phyloP scores from a whole-genome alignment of 2,888 invertebrate genomes.

The Acleris sparsana region DNA sequence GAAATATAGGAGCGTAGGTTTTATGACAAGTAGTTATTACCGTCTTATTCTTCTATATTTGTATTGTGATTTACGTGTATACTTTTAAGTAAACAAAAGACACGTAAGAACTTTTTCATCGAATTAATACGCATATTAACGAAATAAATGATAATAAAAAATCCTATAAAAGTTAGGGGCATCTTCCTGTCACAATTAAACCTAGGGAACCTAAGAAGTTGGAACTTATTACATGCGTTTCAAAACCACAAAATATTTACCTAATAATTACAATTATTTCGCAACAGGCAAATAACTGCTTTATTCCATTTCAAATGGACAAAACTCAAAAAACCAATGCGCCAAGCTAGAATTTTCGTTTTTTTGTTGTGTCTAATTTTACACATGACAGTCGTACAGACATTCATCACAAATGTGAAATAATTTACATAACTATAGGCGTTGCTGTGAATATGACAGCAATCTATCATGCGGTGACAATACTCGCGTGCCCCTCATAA shows the following conservation, averaged over 20 bases:
- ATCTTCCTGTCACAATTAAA: too few relatives aligned
- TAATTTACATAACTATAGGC: conserved; percentile 72
- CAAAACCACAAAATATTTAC: neutral
- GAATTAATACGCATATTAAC: too few relatives aligned
- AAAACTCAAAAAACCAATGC: conserved; percentile 16
- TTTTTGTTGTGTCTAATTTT: conserved; percentile 39
- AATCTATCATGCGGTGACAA: conserved; percentile 75
- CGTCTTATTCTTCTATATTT: too few relatives aligned
- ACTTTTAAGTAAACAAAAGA: too few relatives aligned
- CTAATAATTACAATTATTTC: neutral
- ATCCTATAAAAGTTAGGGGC: too few relatives aligned
- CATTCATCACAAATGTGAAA: conserved; percentile 53
- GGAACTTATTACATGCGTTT: too few relatives aligned
- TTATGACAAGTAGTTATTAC: neutral
- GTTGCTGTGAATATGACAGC: conserved; percentile 72
- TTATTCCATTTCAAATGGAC: neutral
- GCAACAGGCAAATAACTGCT: conserved; percentile 5
- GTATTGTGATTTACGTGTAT: too few relatives aligned
- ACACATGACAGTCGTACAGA: conserved; percentile 49
- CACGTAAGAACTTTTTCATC: too few relatives aligned
- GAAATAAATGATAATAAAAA: too few relatives aligned
- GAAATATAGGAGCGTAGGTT: conserved; percentile 4
- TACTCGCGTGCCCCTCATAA: conserved; percentile 47
- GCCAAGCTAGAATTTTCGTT: conserved; percentile 36
- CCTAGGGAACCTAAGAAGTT: too few relatives aligned